phyloP scores from a whole-genome alignment of 2,113 vertebrate genomes.

The Rallus limicola region DNA sequence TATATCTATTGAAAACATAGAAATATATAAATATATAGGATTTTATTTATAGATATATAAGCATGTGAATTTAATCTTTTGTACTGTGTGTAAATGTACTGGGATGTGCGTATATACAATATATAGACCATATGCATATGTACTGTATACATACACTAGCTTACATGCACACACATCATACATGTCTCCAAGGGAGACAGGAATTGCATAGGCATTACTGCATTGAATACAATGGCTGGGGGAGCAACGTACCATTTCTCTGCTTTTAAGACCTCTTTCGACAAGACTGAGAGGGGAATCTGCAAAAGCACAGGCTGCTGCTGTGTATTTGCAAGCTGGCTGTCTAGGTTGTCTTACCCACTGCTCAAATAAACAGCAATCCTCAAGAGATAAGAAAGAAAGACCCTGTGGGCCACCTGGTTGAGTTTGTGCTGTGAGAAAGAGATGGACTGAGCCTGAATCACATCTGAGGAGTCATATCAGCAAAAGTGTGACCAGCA shows the following conservation, averaged over 20 bases:
- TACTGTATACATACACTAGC: slow-evolving; percentile 71
- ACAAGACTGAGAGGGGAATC: slow-evolving; percentile 14
- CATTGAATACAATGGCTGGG: slow-evolving; percentile 62
- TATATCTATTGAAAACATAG: slow-evolving; percentile 82
- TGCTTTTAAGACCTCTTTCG: slow-evolving; percentile 58
- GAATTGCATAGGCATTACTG: slow-evolving; percentile 83
- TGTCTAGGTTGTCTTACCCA: not conserved
- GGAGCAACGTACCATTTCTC: slow-evolving; percentile 71
- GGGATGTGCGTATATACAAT: slow-evolving; percentile 76
- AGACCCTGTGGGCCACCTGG: not conserved
- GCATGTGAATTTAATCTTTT: slow-evolving; percentile 74
- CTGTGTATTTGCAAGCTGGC: not conserved
- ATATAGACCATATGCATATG: slow-evolving; percentile 65
- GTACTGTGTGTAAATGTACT: slow-evolving; percentile 73
- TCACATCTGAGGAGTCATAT: not conserved
- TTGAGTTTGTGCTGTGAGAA: slow-evolving; percentile 39
- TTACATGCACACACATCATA: slow-evolving; percentile 71
- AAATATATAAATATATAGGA: slow-evolving; percentile 85
- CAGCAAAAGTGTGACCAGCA: not conserved
- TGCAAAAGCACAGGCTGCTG: slow-evolving; percentile 26
- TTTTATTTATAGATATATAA: slow-evolving; percentile 85
- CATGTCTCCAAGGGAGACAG: slow-evolving; percentile 68
- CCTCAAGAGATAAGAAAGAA: not conserved
- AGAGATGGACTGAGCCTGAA: slow-evolving; percentile 15
- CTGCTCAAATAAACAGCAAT: not conserved